Base-by-base conservation (phyloP, 2,113 vertebrate species). In the Xiphorhynchus elegans region DNA sequence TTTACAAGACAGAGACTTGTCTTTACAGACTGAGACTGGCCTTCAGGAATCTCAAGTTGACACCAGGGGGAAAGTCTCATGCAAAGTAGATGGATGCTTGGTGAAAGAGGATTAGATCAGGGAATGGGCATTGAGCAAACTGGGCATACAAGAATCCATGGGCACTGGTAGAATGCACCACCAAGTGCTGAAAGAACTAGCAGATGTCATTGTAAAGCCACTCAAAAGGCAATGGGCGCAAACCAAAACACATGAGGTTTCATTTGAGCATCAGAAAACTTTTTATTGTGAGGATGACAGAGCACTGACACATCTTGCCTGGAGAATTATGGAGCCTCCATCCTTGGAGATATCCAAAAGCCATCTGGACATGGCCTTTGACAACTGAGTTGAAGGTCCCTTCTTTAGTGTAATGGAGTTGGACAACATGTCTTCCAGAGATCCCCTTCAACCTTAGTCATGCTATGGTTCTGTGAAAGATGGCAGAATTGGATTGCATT, bases 31-130 rank as follows among this genome's bases (percentile, higher is more conserved):
- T 1, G 2, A 68, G 29, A 42, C 17, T n/a, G 23, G 31, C 29
- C 49, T 73, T 80, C 44, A n/a, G 44, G 25, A 87, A 25, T 26
- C 23, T 10, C 46, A 69, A 53, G 28, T 31, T 0, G 3, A 73
- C 70, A 55, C 4, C 2, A 64, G 24, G 5, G 5, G 25, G 6
- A 47, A 69, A 52, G 23, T 81, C 49, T 74, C 60, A 49, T 90
- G 26, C 26, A 52, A 52, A 13, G 29, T n/a, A 59, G 20, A 29
- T 21, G 14, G 18, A 39, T 0, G 0, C 12, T 42, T 73, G 17
- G 11, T 64, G n/a, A n/a, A 77, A 69, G 23, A 64, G 26, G n/a
- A 25, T 84, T 33, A 78, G 66, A 31, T 66, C 25, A 56, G 23
- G 9, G 64, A 81, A 60, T 69, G 6, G 33, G 12, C 37, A 31